Base-by-base conservation (phyloP, 1,140 invertebrate genomes). In the Brachionus calyciflorus region DNA sequence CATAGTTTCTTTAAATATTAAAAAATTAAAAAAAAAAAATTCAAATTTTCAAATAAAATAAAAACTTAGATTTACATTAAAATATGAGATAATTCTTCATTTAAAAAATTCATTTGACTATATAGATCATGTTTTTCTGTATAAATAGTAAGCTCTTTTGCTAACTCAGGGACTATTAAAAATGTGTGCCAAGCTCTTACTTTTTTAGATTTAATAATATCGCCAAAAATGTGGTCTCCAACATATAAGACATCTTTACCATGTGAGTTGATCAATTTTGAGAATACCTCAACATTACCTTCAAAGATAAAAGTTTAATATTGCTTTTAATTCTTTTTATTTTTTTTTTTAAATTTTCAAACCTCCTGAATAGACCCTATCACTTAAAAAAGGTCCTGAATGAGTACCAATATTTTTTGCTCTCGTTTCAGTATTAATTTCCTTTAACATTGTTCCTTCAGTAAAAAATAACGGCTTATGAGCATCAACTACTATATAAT, bases 201-300 rank as follows among this genome's bases (percentile, higher is more conserved):
- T 85, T 99, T 99, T 87, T 99, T 99, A 9, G 94, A 97, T 82
- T 98, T 98, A 37, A 98, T 87, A 80, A 98, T 98, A 84, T 99
- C 96, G 26, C 96, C 96, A 85, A 96, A 99, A 79, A 99, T 98
- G 83, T 99, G 96, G 87, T 99, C 96, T 10, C 85, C 85, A 78
- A 99, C 90, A 83, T 99, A 99, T 0, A 99, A 86, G 0, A 99
- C 95, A 83, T 99, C 96, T 84, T 96, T 97, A 65, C 95, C 95
- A 85, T 96, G 95, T n/a, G 94, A 93, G 46, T 93, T 92, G 79
- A 99, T 95, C 79, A 99, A 86, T 80, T 95, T 90, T 10, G 94
- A 96, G 84, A 99, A 98, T 0, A 98, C 93, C 82, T 98, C 95
- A 83, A 94, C 97, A 12, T 79, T 83, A 44, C 60, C n/a, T n/a